Conservation (phyloP, 2,113 vertebrate genomes). For the Psettodes erumei region DNA sequence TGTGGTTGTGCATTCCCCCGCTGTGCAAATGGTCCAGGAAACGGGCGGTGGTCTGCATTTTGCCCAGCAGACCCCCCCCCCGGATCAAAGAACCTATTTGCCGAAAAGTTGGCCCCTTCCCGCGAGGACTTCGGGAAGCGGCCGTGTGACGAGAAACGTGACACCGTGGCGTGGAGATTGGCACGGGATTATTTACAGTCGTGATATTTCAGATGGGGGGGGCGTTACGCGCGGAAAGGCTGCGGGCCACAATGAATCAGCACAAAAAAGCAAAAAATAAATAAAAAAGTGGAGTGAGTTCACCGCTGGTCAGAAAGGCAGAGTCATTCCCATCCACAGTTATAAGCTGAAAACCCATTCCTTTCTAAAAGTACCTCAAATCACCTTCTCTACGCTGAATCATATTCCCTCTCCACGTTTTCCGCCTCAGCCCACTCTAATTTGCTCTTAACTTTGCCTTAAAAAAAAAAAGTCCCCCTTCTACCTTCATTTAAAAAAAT, state of each 20-base stretch:
- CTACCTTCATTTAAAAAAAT: background rate
- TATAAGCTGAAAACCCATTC: conserved; percentile 51
- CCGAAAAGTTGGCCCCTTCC: conserved; percentile 7
- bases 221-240: conserved; percentile 22
- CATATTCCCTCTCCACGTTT: conserved; percentile 30
- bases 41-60: conserved; percentile 26
- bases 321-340: conserved; percentile 8
- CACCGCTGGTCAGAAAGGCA: conserved; percentile 28
- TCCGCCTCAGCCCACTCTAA: conserved; percentile 34
- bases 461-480: conserved; percentile 12
- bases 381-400: conserved; percentile 24
- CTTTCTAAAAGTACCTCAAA: conserved; percentile 27
- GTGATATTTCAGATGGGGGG: conserved; percentile 33
- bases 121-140: conserved; percentile 6
- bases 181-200: conserved; percentile 47
- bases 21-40: conserved; percentile 32
- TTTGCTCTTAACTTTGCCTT: conserved; percentile 40
- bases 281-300: conserved; percentile 26
- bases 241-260: conserved; percentile 39
- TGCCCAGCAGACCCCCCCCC: conserved; percentile 25
- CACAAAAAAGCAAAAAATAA: conserved; percentile 31
- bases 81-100: conserved; percentile 51
- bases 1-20: conserved; percentile 14
- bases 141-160: conserved; percentile 38
- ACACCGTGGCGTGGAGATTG: conserved; percentile 19